A percentile compares a stretch with the other conserved stretches of the same genome.
Conservation (phyloP, 2,888 invertebrate genomes). For the Amblyjoppa proteus region DNA sequence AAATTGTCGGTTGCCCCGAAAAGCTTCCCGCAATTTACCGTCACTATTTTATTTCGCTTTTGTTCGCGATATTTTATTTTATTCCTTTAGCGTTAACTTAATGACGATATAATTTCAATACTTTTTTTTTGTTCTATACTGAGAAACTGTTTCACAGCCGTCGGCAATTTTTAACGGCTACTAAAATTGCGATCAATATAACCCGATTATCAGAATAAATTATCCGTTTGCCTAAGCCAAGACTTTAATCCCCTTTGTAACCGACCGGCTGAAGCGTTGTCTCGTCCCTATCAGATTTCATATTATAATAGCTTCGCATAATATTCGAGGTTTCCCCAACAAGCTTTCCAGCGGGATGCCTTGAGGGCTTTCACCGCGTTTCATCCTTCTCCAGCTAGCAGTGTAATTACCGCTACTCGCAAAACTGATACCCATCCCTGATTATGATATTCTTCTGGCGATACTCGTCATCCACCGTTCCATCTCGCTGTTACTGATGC, state of each 20-base stretch:
- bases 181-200: background rate
- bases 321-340: conserved; percentile 43
- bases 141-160: background rate
- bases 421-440: conserved; percentile 77
- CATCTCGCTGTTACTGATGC: conserved; percentile 62
- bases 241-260: background rate
- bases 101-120: too few species aligned
- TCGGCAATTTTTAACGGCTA: background rate
- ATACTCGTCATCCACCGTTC: conserved; percentile 70
- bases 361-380: conserved; percentile 45
- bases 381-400: conserved; percentile 38
- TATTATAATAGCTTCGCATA: conserved; percentile 42
- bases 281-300: conserved; percentile 50
- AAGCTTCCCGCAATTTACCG: too few species aligned
- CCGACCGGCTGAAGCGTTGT: conserved; percentile 12
- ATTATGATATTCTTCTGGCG: conserved; percentile 80
- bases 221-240: background rate
- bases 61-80: too few species aligned
- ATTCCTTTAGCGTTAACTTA: too few species aligned
- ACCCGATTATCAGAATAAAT: background rate
- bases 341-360: conserved; percentile 49
- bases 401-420: conserved; percentile 77
- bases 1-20: too few species aligned
- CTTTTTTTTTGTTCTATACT: too few species aligned
- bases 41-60: too few species aligned